These are phyloP conservation scores for Leucopternis melanops DNA, from an alignment of 2,113 vertebrate species.

Conservation along the genomic window DNA sequence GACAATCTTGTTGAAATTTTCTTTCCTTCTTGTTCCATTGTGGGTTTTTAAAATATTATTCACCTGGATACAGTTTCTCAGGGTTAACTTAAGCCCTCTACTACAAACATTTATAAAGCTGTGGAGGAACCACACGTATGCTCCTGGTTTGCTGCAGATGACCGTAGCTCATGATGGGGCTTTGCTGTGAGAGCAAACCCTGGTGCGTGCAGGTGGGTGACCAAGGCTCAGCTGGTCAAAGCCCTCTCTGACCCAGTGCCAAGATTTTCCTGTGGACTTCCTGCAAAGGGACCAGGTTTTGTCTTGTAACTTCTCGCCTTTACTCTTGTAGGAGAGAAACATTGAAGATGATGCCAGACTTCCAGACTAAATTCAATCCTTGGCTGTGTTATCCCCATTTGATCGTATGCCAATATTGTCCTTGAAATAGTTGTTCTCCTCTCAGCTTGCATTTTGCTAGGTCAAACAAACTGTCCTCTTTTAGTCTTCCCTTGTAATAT, in stretches of 20 bases:
- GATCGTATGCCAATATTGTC: not conserved
- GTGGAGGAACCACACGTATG: fast-evolving
- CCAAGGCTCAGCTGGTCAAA: not conserved
- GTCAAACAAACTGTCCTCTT: not conserved
- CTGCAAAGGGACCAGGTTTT: not conserved
- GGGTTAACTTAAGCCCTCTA: not conserved
- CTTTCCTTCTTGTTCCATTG: not conserved
- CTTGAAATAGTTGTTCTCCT: not conserved
- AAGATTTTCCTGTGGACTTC: not conserved
- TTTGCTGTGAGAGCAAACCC: not conserved
- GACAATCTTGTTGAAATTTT: not conserved
- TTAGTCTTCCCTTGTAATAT: not conserved
- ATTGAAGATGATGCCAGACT: not conserved
- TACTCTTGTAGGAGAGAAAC: not conserved
- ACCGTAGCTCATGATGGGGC: fast-evolving
- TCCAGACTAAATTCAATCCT: not conserved
- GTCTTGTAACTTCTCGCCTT: not conserved
- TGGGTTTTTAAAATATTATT: not conserved
- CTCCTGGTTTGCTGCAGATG: not conserved
- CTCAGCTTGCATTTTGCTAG: not conserved
- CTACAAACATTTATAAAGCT: not conserved
- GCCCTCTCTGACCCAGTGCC: not conserved
- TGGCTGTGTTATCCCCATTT: not conserved
- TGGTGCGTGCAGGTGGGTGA: fast-evolving
- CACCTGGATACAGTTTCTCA: fast-evolving